phyloP scores from a whole-genome alignment of 2,888 invertebrate species.

The Diplazon laetatorius region DNA sequence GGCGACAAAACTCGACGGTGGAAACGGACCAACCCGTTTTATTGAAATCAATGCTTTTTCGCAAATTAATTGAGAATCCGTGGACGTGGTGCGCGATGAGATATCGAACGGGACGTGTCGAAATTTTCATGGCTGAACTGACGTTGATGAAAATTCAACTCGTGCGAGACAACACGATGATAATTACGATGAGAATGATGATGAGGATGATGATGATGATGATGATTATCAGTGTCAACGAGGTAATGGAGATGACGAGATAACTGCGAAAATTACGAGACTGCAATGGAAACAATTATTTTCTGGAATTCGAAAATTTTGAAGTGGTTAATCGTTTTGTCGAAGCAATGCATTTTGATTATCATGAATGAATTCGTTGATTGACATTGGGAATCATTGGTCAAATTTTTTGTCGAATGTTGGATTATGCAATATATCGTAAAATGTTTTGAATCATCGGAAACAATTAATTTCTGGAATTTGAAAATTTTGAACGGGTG shows the following conservation, averaged over 20 bases:
- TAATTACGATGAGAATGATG: slow-evolving; percentile 22
- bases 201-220: not conserved
- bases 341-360: not conserved
- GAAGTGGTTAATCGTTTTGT: not conserved
- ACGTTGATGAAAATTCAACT: slow-evolving; percentile 37
- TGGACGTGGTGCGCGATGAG: slow-evolving; percentile 4
- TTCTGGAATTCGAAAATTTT: not conserved
- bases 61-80: slow-evolving; percentile 46
- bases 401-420: too few relatives aligned
- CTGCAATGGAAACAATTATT: slow-evolving; percentile 36
- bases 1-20: not conserved
- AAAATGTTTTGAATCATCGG: too few relatives aligned
- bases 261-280: slow-evolving; percentile 10
- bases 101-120: slow-evolving; percentile 16
- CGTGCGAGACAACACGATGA: slow-evolving; percentile 20
- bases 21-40: slow-evolving; percentile 2
- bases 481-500: not conserved
- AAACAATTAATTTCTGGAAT: too few relatives aligned
- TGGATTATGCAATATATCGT: too few relatives aligned
- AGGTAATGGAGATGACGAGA: slow-evolving; percentile 26
- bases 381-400: too few relatives aligned
- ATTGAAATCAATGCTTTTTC: slow-evolving; percentile 56
- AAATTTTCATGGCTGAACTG: slow-evolving; percentile 3
- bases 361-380: too few relatives aligned
- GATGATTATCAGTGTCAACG: not conserved